These are phyloP conservation scores for Hippocampus abdominalis DNA, from an alignment of 2,113 vertebrate species.

Conservation along the genomic window DNA sequence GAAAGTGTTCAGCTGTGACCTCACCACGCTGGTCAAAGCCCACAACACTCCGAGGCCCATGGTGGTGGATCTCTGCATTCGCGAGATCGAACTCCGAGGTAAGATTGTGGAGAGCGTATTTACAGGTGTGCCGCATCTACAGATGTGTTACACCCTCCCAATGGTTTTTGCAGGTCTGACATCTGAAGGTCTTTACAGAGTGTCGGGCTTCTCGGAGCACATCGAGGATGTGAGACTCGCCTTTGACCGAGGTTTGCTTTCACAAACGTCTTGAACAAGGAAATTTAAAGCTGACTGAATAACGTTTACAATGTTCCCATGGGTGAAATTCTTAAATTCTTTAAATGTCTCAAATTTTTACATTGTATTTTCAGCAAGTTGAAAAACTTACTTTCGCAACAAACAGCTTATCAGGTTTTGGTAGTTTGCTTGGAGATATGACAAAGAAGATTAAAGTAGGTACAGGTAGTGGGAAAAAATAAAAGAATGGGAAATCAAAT, in stretches of 20 bases:
- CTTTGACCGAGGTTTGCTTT: constrained; percentile 88
- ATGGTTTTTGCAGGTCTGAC: constrained; percentile 78
- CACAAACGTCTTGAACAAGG: constrained; percentile 10
- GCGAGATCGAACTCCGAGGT: constrained; percentile 97
- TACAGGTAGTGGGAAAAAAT: background rate
- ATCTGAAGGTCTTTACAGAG: constrained; percentile 94
- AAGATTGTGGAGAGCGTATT: constrained; percentile 4
- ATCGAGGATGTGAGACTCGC: constrained; percentile 92
- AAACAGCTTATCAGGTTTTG: background rate
- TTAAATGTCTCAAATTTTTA: background rate
- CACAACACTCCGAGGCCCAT: constrained; percentile 90
- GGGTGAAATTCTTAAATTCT: background rate
- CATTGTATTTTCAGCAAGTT: background rate
- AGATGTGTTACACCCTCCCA: background rate
- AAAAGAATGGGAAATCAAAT: background rate
- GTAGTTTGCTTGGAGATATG: background rate
- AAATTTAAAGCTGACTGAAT: background rate
- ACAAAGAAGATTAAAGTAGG: background rate
- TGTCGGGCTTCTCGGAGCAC: constrained; percentile 95
- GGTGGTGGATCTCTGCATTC: constrained; percentile 96
- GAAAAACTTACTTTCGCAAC: background rate
- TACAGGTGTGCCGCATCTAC: no score
- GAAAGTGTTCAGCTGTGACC: constrained; percentile 94
- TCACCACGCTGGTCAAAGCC: constrained; percentile 95
- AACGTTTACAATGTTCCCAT: background rate